Conservation (phyloP, 2,888 invertebrate genomes). For the Phortica magna region DNA sequence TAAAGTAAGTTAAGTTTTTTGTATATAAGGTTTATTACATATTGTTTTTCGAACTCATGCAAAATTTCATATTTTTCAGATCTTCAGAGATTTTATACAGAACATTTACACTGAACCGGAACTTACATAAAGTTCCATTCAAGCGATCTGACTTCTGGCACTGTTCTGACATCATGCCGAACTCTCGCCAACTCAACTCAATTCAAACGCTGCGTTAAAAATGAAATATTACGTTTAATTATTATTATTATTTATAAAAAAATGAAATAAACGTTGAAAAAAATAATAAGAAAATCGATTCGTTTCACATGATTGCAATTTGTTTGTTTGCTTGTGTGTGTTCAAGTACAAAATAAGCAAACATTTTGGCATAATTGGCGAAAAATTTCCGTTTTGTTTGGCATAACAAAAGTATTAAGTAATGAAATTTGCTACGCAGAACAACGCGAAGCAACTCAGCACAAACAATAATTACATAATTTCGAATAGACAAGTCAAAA, state of each 20-base stretch:
- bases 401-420: constrained; percentile 11
- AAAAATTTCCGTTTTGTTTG: neutral
- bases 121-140: too few relatives aligned
- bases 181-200: too few relatives aligned
- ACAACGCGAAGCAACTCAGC: constrained; percentile 4
- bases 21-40: too few relatives aligned
- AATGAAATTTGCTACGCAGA: constrained; percentile 20
- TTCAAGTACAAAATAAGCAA: neutral
- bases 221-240: constrained; percentile 13
- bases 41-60: too few relatives aligned
- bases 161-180: too few relatives aligned
- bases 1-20: too few relatives aligned
- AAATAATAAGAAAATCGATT: neutral
- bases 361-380: constrained; percentile 1
- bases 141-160: too few relatives aligned
- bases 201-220: neutral
- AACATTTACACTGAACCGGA: too few relatives aligned
- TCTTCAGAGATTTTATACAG: too few relatives aligned
- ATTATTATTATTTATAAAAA: too few relatives aligned
- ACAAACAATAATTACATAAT: constrained; percentile 23
- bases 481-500: constrained; percentile 11
- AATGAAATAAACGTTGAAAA: neutral
- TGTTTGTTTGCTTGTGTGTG: neutral
- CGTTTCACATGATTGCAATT: constrained; percentile 1
- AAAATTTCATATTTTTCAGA: too few relatives aligned